Base-by-base conservation (phyloP, 2,888 invertebrate genomes). In the Drosophila cognata region DNA sequence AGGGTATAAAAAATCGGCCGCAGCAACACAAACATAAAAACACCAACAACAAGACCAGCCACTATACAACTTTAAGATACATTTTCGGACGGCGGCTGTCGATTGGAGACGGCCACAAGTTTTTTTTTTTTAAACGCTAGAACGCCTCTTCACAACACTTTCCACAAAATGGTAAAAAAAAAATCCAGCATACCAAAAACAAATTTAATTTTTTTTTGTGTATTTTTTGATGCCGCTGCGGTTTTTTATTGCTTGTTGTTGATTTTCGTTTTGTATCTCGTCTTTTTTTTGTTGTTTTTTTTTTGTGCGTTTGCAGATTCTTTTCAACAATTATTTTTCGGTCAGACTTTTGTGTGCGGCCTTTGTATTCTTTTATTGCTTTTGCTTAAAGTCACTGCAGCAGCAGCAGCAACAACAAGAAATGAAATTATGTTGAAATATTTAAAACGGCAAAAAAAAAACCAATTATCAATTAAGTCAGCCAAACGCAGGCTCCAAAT, bases 141-240 rank as follows among this genome's bases (percentile, higher is more conserved):
- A 91, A 91, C 91, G 92, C 92, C 91, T 92, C 91, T 91, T 88
- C 86, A 80, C 91, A 89, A 91, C 91, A 91, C 90, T 91, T 89
- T 89, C 88, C 76, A 72, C 69, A 65, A 77, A 72, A 63, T 74
- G 71, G n/a, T 63, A 10, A 50, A 62, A 52, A 60, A 52, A 43
- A 56, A 28, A 29, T 1, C 33, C 73, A 62, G 48, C 55, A 65
- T 46, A 67, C 74, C 71, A 60, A 66, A 63, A 63, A 60, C 59
- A 67, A 68, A 68, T 77, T 67, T 62, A 58, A 65, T 70, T 36
- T 60, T 64, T 43, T 33, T 57, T 36, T 56, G 63, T 61, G 64
- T 67, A 61, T 51, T 55, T 67, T 72, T 57, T 73, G 89, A 79
- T 81, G 78, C 56, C 46, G 71, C 79, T 84, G 84, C 84, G 84